Base-by-base conservation (phyloP, 2,888 invertebrate genomes). In the Adineta ricciae region DNA sequence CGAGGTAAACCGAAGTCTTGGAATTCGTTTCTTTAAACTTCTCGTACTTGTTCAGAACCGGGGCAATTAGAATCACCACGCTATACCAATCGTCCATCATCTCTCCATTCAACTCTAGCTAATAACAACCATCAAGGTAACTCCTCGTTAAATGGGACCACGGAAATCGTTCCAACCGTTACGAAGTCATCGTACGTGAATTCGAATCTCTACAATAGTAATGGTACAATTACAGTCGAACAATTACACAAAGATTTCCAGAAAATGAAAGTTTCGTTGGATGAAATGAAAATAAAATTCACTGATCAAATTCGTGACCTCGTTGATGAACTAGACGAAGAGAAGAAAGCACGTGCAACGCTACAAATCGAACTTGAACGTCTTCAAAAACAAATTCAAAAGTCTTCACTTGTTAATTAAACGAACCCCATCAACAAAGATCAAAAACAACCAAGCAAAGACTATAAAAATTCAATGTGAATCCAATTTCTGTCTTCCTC, bases 161-260 rank as follows among this genome's bases (percentile, higher is more conserved):
- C 38, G 84, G 86, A 84, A 86, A 86, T 50, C 84, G 73, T 38
- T 86, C 54, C 32, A 38, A 49, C 41, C 36, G 32, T 36, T 4
- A 52, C 84, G n/a, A 64, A 54, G 46, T 46, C 83, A n/a, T 41
- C 83, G 86, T n/a, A 85, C 86, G 73, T 78, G 24, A 78, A 78
- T 41, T 11, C 41, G 0, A 78, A 38, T 41, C 9, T n/a, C 1
- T 78, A 24, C 19, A 41, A n/a, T 41, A 38, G 19, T 38, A 78
- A 73, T 73, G 89, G 88, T 86, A 93, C 95, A 92, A 94, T 93
- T 87, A 94, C 95, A 89, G 92, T 95, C 87, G 94, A 94, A 89
- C 92, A 94, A 87, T 94, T 93, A 88, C 94, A 95, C 86, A 88
- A 88, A 8, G 89, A 90, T 87, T 88, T 89, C 78, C 88, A 88